Evolutionary conservation across 64 coral and sea anemone species (phyloP), one percentile per base, ranked within the genome.

Genomic region (Montipora efflorescens): DNA sequence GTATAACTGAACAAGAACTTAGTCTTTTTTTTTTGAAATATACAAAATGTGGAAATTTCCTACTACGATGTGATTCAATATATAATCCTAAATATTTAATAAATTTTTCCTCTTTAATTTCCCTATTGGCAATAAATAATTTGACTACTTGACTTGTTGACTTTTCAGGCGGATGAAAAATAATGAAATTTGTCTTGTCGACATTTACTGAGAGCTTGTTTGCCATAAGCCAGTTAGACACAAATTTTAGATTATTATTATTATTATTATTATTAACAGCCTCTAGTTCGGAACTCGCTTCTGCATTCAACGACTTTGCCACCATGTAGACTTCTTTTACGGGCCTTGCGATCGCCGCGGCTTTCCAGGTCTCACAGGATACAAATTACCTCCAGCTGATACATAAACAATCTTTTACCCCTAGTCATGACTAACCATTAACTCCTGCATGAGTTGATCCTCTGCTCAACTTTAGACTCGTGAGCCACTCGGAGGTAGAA

Each of bases 111-210:
- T 70, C 12, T 70, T 55, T 55, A 55, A 55, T 7, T 55, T 55
- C 52, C 52, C 10, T 55, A 55, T 55, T 55, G 10, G 52, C 67
- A 70, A 70, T 70, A 16, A 16, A 70, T 21, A 70, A 70, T 70
- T 70, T 70, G 67, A 18, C 67, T 21, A 70, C 3, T 18, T 80
- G 53, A 80, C 46, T 80, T 16, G 11, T 80, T 36, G 19, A n/a
- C 53, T 80, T 80, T 80, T 80, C 47, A 80, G 78, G 43, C 4
- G 78, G 78, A 12, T 47, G 78, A 80, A 80, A 52, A 5, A 80
- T 48, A 9, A 80, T 80, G n/a, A 80, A 80, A 80, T 80, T 80
- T 3, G 78, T 80, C 43, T 80, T 80, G 36, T 80, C 78, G 9
- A 80, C 53, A 55, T 45, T 80, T 45, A 80, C 8, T 48, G 78